These are phyloP conservation scores for Entomyzon cyanotis DNA, from an alignment of 2,113 vertebrate species.

Conservation along the genomic window DNA sequence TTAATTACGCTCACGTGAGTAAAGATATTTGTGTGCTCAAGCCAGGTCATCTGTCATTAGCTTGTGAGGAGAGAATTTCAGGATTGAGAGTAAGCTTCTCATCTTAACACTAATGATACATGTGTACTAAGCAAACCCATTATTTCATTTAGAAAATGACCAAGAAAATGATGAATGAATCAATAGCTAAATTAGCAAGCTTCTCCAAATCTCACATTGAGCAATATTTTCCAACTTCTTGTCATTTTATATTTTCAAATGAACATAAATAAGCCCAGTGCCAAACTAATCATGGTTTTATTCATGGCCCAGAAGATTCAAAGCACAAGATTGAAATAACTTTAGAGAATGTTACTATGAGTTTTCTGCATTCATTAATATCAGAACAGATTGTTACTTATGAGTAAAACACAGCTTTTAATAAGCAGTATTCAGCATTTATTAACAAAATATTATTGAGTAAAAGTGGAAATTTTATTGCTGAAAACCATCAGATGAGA, in stretches of 20 bases:
- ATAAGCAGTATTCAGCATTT: not conserved
- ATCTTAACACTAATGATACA: not conserved
- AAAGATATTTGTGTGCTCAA: not conserved
- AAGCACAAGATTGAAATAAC: not conserved
- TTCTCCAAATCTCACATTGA: not conserved
- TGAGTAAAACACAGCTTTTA: not conserved
- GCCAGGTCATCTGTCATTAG: not conserved
- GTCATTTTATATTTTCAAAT: not conserved
- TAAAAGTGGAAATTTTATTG: not conserved
- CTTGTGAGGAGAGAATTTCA: not conserved
- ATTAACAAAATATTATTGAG: not conserved
- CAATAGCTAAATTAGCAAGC: not conserved
- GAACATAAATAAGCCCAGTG: not conserved
- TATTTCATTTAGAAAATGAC: not conserved
- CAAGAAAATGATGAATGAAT: not conserved
- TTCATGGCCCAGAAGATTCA: not conserved
- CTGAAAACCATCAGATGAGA: not conserved
- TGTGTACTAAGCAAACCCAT: not conserved
- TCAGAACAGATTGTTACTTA: not conserved
- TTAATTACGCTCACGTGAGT: not conserved
- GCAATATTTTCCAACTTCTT: conserved; percentile 1
- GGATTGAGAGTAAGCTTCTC: not conserved
- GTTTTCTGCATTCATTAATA: not conserved
- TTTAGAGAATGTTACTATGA: not conserved
- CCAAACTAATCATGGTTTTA: not conserved